phyloP scores from a whole-genome alignment of 1,140 invertebrate genomes.

The Hylaeus volcanicus region DNA sequence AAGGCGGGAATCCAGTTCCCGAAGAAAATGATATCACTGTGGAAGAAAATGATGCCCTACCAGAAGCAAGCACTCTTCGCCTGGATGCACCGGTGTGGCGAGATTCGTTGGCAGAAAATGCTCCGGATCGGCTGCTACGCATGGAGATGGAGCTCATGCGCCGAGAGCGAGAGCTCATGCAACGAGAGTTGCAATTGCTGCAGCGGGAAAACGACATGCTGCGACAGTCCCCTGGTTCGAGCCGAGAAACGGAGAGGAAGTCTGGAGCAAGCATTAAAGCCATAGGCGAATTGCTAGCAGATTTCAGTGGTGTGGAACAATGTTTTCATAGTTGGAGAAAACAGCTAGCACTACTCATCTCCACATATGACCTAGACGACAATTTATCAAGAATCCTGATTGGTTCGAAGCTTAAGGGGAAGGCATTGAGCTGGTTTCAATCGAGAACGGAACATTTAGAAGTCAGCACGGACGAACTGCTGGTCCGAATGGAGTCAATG shows the following conservation, averaged over 20 bases:
- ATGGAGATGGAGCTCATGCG: no score
- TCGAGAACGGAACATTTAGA: constrained; percentile 34
- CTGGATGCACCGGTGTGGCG: no score
- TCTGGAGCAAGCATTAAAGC: background rate
- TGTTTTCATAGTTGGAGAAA: constrained; percentile 30
- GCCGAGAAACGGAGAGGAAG: background rate
- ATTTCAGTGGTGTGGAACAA: constrained; percentile 3
- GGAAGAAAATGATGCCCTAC: no score
- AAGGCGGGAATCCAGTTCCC: no score
- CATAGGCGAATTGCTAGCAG: background rate
- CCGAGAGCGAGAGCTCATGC: background rate
- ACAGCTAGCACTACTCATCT: constrained; percentile 18
- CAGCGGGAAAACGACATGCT: background rate
- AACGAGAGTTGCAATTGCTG: background rate
- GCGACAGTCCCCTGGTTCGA: background rate
- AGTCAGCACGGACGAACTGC: constrained; percentile 19
- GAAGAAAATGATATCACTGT: no score
- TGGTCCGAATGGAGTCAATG: constrained; percentile 27
- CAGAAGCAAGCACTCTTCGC: no score
- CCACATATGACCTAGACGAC: constrained; percentile 34
- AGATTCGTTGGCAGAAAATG: background rate
- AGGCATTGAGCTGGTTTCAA: constrained; percentile 39
- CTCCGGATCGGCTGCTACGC: no score
- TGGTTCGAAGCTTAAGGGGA: constrained; percentile 40
- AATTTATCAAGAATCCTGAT: constrained; percentile 40